Evolutionary conservation across 2,888 invertebrate species (phyloP), one percentile per base, ranked within the genome.

Genomic region (Lomographa bimaculata): DNA sequence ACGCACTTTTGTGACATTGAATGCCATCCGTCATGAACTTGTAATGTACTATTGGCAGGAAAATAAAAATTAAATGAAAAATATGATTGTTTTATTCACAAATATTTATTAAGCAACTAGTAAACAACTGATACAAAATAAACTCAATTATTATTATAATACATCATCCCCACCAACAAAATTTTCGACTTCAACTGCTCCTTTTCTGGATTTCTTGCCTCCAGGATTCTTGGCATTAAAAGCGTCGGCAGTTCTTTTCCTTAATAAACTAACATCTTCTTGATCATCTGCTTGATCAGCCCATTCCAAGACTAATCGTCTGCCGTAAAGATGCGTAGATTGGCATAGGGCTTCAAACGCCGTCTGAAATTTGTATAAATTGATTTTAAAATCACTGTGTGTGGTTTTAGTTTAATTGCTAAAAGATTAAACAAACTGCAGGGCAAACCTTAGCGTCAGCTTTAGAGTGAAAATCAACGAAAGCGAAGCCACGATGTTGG

Each of bases 301-400:
- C 99, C 99, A 99, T 87, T 99, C 98, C 43, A 99, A 84, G 0
- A 98, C 98, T 60, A 99, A 89, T 36, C 98, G 91, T 53, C 99
- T 91, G 0, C 99, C 99, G 79, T 97, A 99, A 81, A 99, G 94
- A 92, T 99, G 99, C 35, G 99, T 99, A 63, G 98, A 98, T 74
- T 96, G 96, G 58, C 95, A 94, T n/a, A 98, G 76, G 0, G 97
- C 94, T 50, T 97, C 95, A 79, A 98, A 98, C 0, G 99, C 99
- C 71, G 93, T 92, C 95, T 96, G 76, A 19, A 90, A 89, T 57
- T n/a, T 40, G 50, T 51, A 42, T 28, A 7, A 33, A 29, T 28
- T 17, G n/a, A 21, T 24, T 34, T 21, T 16, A 10, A 5, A 30
- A 11, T 12, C n/a, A 24, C 17, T 17, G 12, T 2, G 7, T 23